phyloP scores from a whole-genome alignment of 2,113 vertebrate species.

The Cercocebus atys region DNA sequence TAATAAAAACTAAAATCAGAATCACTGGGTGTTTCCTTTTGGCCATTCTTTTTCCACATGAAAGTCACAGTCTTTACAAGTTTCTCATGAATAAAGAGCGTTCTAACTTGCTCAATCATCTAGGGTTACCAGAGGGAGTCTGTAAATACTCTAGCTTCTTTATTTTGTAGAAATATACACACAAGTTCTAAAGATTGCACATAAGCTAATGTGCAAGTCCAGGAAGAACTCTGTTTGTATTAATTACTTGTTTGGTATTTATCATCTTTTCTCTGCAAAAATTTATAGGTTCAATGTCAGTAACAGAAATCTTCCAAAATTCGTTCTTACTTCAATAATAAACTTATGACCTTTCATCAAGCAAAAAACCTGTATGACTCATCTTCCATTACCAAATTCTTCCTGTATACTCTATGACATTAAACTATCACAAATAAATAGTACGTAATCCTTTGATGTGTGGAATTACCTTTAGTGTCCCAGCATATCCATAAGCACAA shows the following conservation, averaged over 20 bases:
- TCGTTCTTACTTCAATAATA: constrained; percentile 50
- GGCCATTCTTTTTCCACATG: constrained; percentile 33
- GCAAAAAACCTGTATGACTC: constrained; percentile 53
- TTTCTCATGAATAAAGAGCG: constrained; percentile 50
- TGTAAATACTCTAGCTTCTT: not conserved
- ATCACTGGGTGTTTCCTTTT: constrained; percentile 47
- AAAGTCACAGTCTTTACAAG: constrained; percentile 55
- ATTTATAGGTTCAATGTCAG: not conserved
- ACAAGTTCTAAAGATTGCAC: not conserved
- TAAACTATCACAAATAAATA: constrained; percentile 48
- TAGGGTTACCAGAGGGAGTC: constrained; percentile 42
- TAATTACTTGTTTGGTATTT: constrained; percentile 37
- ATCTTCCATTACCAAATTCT: constrained; percentile 45
- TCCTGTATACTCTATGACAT: constrained; percentile 25
- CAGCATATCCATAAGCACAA: not conserved
- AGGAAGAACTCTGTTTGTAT: constrained; percentile 39
- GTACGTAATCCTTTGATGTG: constrained; percentile 9
- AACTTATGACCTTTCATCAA: constrained; percentile 60
- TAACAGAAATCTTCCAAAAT: constrained; percentile 25
- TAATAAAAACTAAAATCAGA: constrained; percentile 70
- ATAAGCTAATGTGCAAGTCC: not conserved
- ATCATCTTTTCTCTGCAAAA: not conserved
- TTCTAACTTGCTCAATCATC: not conserved
- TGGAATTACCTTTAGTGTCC: not conserved
- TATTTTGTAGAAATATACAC: not conserved